Evolutionary conservation across 2,888 invertebrate species (phyloP), one percentile per base, ranked within the genome.

Genomic region (Parasteatoda lunata): DNA sequence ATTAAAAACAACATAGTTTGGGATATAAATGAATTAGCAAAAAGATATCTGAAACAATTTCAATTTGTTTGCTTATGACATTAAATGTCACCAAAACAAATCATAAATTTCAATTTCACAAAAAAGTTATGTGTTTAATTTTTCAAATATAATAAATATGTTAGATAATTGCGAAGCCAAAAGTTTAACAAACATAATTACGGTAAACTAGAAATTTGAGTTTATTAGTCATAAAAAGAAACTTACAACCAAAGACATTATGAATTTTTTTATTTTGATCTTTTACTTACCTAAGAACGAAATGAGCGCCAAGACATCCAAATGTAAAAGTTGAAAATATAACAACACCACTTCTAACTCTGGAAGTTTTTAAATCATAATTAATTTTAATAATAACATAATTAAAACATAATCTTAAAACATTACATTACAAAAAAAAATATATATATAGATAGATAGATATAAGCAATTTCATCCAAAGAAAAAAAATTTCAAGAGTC

Each of bases 241-340:
- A n/a, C 59, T 59, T 13, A 11, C 30, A 30, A 30, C 30, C 30
- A 30, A 30, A 30, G 30, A 30, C 1, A 30, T 30, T 0, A 30
- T 0, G 30, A 0, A 30, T 30, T 30, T 30, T 30, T 30, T 2
- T 1, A 1, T 30, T 1, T 9, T 49, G 49, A 5, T n/a, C 15
- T 13, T 2, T 11, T 3, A 65, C 30, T 30, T 71, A 85, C 87
- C 87, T 78, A 4, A 88, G 73, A 30, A 88, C 48, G 45, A 82
- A 83, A 78, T 82, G 78, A 3, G 82, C 73, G 9, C 78, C 82
- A 11, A 88, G 13, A 48, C 87, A 88, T 51, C 87, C 87, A n/a
- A 68, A 70, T n/a, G 76, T 9, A 70, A 82, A 88, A 66, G 77
- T 82, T 11, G 68, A 30, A 47, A 73, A 78, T 49, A 88, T 68